Evolutionary conservation across 2,797 vertebrate genomes (phyloP), one percentile per base, ranked within the genome.

Genomic region (Glossophaga mutica): DNA sequence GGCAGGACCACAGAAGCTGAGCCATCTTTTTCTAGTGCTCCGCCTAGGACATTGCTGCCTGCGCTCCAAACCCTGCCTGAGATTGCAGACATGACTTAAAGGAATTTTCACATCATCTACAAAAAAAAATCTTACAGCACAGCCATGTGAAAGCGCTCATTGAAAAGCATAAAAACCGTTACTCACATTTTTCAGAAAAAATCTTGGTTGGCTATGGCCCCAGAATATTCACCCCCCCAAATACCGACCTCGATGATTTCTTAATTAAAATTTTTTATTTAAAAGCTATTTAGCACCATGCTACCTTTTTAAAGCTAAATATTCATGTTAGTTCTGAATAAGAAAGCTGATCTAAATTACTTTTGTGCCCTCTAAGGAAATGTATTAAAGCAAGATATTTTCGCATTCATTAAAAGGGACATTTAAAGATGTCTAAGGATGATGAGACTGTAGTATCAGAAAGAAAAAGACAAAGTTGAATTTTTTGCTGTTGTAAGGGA

Each of bases 21-120:
- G 70, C 85, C 89, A 9, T 94, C 59, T 12, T 46, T 95, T 42
- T 91, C 77, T 46, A 42, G 76, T 59, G 19, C 24, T 7, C 0
- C 2, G 84, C 93, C 89, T 37, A 0, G 50, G 71, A 81, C 0
- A 0, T 82, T 97, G 86, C 67, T 0, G 62, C 71, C 87, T 95
- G 39, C 96, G 73, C 92, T 68, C 32, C 0, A 1, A 24, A 70
- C 91, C 92, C 89, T 90, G 24, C 96, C 32, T 32, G 78, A 96
- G 96, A 84, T 74, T 86, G 59, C 48, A 87, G 82, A 95, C 89
- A 0, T 29, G 82, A 83, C 92, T 92, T 87, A 10, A 16, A 97
- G 92, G 92, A 97, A 98, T 97, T 97, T 97, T 97, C 94, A 97
- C 94, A 96, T 93, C 92, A 90, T 73, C 90, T 73, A 34, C 55